Base-by-base conservation (phyloP, 2,888 invertebrate genomes). In the Mellilla xanthometata region DNA sequence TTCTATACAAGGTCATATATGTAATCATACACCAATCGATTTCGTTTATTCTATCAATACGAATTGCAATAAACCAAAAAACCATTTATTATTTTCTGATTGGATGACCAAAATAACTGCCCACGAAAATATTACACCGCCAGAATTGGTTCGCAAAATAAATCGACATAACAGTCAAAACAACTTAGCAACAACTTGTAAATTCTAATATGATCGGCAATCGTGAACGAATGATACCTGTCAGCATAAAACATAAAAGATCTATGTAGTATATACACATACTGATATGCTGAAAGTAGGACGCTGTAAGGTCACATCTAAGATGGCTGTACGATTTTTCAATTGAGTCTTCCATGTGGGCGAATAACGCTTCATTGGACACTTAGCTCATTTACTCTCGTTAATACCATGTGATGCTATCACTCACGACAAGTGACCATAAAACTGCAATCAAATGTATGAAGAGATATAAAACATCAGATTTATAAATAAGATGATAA, bases 311-410 rank as follows among this genome's bases (percentile, higher is more conserved):
- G 85, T 82, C 85, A 83, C 76, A 72, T 76, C 67, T 65, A 60
- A 65, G 66, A 59, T 56, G 63, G 68, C 27, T 22, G 64, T 65
- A 74, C 72, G 63, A 76, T 76, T 74, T 73, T 78, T 77, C 84
- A 86, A 87, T 87, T 87, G 78, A 79, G 62, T 47, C 15, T 52
- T 48, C 62, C 60, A 68, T 62, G 85, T 86, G 83, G 84, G 84
- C 79, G 82, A n/a, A n/a, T 60, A 56, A 67, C 70, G 71, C 69
- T 58, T 57, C n/a, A 46, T 53, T 55, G 56, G 61, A 57, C 69
- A 76, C 68, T 83, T 79, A 73, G 69, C 72, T 77, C 65, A 72
- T 81, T 48, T 79, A 58, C 60, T 72, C 66, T 72, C 54, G 68
- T 76, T 74, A 72, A 49, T 49, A 42, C 60, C 59, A 64, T 60